Base-by-base conservation (phyloP, 2,113 vertebrate species). In the Halichoeres trimaculatus region DNA sequence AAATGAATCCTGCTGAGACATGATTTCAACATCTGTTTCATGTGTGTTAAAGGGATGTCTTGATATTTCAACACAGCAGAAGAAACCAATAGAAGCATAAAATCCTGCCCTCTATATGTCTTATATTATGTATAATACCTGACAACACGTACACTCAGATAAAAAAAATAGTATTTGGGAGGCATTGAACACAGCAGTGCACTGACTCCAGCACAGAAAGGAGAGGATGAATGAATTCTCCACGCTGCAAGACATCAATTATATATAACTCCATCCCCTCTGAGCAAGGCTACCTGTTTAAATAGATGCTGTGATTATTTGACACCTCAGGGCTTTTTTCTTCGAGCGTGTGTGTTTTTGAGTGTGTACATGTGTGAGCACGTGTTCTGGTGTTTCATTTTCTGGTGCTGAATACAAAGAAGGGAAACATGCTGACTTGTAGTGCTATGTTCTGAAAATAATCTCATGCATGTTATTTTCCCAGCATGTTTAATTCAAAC, bases 201-300 rank as follows among this genome's bases (percentile, higher is more conserved):
- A 3, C 66, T 75, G 74, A 70, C 74, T 74, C 80, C 35, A 75
- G 55, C 82, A 84, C 45, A 80, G 59, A 68, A 85, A 75, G 43
- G 19, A 47, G 54, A 23, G 8, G 36, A 78, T 75, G 38, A 79
- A 71, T 70, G 53, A 45, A 58, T 80, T 76, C 36, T 17, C 56
- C 26, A 26, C 30, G 38, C 61, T 45, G 70, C 67, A 81, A 64
- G 65, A 73, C 35, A 85, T 84, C 30, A 83, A 75, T 88, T 89
- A 75, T 68, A 79, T 51, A 78, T 80, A 61, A 80, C 50, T 76
- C 41, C 47, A 82, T 53, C 53, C 61, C 61, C 45, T 67, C 12
- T 23, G n/a, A 38, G 76, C 55, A 52, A 58, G 52, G 55, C 14
- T 71, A 84, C 75, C 72, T 74, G 35, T 70, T 80, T 66, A 78